Conservation (phyloP, 2,888 invertebrate genomes). For the Yponomeuta evonymella region DNA sequence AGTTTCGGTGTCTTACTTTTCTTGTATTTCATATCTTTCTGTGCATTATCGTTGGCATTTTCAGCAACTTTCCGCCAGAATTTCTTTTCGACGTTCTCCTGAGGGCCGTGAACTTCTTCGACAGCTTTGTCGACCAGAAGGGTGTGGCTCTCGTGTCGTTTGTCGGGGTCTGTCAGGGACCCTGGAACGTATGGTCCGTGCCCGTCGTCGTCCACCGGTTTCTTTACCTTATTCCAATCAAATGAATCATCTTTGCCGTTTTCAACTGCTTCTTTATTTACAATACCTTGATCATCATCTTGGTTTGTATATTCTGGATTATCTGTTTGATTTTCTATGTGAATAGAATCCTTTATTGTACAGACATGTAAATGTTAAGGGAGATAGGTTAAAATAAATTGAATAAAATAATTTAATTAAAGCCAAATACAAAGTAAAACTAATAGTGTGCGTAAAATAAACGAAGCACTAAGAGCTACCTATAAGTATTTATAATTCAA, state of each 20-base stretch:
- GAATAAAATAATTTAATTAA: neutral
- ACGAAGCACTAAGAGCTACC: neutral
- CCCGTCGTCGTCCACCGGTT: conserved; percentile 50
- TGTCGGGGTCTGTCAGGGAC: conserved; percentile 67
- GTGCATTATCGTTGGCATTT: conserved; percentile 48
- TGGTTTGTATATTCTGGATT: conserved; percentile 25
- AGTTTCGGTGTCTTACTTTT: conserved; percentile 59
- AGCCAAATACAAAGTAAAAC: neutral
- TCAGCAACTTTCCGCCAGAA: conserved; percentile 69
- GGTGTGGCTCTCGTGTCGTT: conserved; percentile 66
- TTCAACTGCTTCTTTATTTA: conserved; percentile 24
- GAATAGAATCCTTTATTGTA: conserved; percentile 48
- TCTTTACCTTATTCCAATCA: conserved; percentile 41
- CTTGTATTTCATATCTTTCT: conserved; percentile 55
- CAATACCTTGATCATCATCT: conserved; percentile 23
- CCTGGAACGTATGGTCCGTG: conserved; percentile 74
- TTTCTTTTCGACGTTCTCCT: conserved; percentile 51
- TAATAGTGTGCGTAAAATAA: neutral
- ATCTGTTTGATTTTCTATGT: conserved; percentile 26
- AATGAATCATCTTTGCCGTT: conserved; percentile 44
- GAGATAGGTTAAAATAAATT: neutral
- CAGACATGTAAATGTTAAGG: conserved; percentile 58
- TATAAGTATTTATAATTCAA: conserved; percentile 6
- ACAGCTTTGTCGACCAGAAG: conserved; percentile 58
- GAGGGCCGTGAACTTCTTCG: conserved; percentile 61